These are phyloP conservation scores for Poeciliopsis retropinna DNA, from an alignment of 2,113 vertebrate genomes.

Conservation along the genomic window DNA sequence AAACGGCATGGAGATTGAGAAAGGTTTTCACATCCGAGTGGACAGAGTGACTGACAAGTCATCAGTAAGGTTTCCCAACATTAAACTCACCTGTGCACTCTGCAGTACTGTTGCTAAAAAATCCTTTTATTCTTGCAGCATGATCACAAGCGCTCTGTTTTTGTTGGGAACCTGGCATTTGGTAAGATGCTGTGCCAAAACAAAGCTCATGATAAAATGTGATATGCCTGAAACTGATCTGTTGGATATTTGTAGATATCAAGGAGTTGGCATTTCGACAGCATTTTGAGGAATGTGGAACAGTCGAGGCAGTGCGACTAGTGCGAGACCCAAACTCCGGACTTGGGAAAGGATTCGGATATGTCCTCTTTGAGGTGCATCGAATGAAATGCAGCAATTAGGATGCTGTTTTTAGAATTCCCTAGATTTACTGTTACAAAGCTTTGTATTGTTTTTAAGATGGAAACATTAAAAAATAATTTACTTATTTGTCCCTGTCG, in stretches of 20 bases:
- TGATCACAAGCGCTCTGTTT: conserved; percentile 88
- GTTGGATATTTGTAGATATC: conserved; percentile 76
- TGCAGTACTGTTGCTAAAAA: not conserved
- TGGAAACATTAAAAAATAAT: not conserved
- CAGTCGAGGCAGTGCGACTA: conserved; percentile 83
- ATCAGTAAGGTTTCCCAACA: not conserved
- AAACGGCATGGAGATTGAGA: conserved; percentile 88
- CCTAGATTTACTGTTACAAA: not conserved
- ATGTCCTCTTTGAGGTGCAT: conserved; percentile 90
- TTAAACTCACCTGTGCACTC: not conserved
- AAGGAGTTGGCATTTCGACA: conserved; percentile 78
- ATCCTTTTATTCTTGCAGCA: conserved; percentile 78
- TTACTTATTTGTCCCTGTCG: not conserved
- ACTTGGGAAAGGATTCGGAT: conserved; percentile 93
- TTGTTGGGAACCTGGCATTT: conserved; percentile 92
- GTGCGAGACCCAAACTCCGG: conserved; percentile 87
- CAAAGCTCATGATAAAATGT: not conserved
- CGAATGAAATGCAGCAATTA: no score
- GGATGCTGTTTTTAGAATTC: no score
- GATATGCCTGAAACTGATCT: not conserved
- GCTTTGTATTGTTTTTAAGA: no score
- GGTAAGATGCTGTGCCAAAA: conserved; percentile 80
- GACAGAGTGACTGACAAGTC: conserved; percentile 81
- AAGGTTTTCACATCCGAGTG: conserved; percentile 88
- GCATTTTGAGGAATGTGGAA: conserved; percentile 88